Base-by-base conservation (phyloP, 1,140 invertebrate species). In the Meloidogyne hapla region DNA sequence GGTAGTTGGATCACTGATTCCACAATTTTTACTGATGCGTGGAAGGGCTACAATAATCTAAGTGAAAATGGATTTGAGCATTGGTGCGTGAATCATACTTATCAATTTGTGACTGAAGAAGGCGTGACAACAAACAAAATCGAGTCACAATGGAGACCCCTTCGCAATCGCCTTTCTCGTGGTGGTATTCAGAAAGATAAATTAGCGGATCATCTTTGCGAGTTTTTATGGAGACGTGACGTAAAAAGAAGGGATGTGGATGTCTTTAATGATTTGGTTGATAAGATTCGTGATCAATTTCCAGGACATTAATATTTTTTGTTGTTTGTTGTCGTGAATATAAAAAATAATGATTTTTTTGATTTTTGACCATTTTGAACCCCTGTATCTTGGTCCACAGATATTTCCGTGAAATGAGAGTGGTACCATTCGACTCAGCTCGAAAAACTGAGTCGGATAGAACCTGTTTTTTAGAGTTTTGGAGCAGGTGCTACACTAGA, bases 171-270 rank as follows among this genome's bases (percentile, higher is more conserved):
- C 6, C 12, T 68, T 8, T 9, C 66, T 18, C 9, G 66, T 12
- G 66, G 66, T 6, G 66, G 66, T 28, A 18, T 68, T 5, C 66
- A 68, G 13, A 21, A n/a, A 8, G 66, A 68, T 13, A 68, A 68
- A 40, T 28, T 68, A 28, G 66, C 66, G 8, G 66, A 68, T n/a
- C 66, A 68, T 12, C 18, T 68, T 5, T 68, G 66, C 26, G 66
- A 68, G 13, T 68, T 68, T 68, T 40, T 68, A 23, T 68, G 66
- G 66, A 9, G 66, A 9, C 66, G 66, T 21, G 66, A 68, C 12
- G n/a, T n/a, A 5, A n/a, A 6, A n/a, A 33, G 66, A 33, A n/a
- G 66, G 13, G 26, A 68, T 21, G 66, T 28, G 9, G 66, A 68
- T 28, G 4, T 13, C 6, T 68, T 68, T 28, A 28, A 28, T n/a